Conservation (phyloP, 2,113 vertebrate genomes). For the Stomatorhinus ivindoensis region DNA sequence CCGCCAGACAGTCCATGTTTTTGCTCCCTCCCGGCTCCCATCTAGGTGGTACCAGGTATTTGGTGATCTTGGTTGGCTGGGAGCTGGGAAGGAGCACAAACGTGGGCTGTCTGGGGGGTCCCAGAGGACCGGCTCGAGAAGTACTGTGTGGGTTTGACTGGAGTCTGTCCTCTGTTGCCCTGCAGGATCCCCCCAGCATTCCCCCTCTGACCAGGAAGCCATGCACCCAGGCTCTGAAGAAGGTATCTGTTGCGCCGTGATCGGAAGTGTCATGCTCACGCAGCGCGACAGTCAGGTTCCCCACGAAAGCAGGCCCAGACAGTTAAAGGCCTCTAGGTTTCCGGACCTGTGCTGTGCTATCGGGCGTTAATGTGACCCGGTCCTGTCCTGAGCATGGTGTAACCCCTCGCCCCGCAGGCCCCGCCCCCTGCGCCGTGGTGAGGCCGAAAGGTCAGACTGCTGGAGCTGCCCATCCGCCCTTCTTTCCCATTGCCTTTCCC, state of each 20-base stretch:
- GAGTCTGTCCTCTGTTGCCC: not conserved
- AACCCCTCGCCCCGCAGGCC: not conserved
- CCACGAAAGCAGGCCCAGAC: not conserved
- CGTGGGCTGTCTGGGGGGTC: not conserved
- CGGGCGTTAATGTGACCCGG: not conserved
- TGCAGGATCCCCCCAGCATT: not conserved
- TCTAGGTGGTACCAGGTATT: not conserved
- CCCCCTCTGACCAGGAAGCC: not conserved
- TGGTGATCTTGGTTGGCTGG: not conserved
- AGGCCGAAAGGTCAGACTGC: conserved; percentile 89
- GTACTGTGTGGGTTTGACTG: not conserved
- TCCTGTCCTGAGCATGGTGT: not conserved
- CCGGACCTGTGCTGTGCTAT: not conserved
- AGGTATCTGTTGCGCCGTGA: not conserved
- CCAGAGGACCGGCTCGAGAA: not conserved
- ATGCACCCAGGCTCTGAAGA: not conserved
- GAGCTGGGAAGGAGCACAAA: not conserved
- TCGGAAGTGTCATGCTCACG: not conserved
- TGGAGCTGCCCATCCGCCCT: conserved; percentile 59
- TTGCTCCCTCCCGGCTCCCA: not conserved
- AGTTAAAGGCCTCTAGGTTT: not conserved
- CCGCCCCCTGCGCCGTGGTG: conserved; percentile 72
- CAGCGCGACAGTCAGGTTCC: not conserved
- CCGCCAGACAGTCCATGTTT: not conserved
- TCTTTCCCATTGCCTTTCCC: conserved; percentile 72